Percentiles rank a stretch among this genome's conserved stretches.
Conservation (phyloP, 2,113 vertebrate genomes). For the Pitta sordida region DNA sequence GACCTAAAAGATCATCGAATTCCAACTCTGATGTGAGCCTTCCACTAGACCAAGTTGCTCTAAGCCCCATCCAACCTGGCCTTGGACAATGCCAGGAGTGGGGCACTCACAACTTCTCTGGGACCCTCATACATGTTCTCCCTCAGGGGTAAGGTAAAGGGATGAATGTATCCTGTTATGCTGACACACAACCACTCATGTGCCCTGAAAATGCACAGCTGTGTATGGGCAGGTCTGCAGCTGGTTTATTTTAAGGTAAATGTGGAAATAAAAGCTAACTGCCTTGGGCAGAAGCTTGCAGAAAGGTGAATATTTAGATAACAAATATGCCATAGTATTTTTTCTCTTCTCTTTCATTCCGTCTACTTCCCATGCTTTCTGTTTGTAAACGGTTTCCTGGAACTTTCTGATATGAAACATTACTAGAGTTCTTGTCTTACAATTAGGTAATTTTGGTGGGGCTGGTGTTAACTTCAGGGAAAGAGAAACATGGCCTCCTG, state of each 20-base stretch:
- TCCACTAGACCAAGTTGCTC: background rate
- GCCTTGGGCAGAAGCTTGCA: background rate
- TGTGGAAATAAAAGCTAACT: background rate
- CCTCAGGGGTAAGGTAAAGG: background rate
- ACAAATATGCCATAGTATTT: fast-evolving
- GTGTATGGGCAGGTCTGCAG: background rate
- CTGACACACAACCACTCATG: background rate
- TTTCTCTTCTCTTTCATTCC: too few species aligned
- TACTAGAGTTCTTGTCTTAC: background rate
- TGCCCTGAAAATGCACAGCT: background rate
- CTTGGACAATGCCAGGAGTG: background rate
- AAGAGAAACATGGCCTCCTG: background rate
- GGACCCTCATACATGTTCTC: background rate
- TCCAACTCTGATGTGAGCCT: too few species aligned
- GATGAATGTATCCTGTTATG: background rate
- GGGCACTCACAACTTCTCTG: background rate
- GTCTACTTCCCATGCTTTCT: background rate
- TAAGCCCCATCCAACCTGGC: background rate
- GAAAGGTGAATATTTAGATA: background rate
- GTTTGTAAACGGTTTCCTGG: background rate
- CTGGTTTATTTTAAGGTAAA: background rate
- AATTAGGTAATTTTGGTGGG: background rate
- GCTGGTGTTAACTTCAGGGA: background rate
- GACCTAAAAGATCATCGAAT: background rate
- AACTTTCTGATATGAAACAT: background rate